phyloP scores from a whole-genome alignment of 2,797 vertebrate genomes.

The Macroramphosus scolopax region DNA sequence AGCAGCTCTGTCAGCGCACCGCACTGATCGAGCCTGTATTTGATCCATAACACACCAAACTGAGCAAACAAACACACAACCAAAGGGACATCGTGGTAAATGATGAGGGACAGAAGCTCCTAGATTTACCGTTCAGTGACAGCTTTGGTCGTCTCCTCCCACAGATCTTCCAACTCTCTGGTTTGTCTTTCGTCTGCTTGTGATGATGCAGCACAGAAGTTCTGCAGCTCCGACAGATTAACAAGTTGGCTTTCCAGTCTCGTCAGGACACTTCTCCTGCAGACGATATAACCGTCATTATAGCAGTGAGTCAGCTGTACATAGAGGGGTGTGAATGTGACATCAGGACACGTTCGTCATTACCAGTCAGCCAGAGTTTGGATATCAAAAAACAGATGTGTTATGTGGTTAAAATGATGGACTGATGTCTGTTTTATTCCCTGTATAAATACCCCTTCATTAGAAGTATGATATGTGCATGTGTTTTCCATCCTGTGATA shows the following conservation, averaged over 20 bases:
- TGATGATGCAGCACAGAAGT: slow-evolving; percentile 59
- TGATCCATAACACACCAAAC: slow-evolving; percentile 5
- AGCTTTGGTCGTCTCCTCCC: slow-evolving; percentile 77
- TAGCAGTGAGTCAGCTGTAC: background rate
- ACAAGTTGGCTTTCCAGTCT: slow-evolving; percentile 80
- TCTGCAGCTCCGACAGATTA: slow-evolving; percentile 73
- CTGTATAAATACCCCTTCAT: too few species aligned
- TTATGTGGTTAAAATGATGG: too few species aligned
- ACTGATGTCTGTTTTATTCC: too few species aligned
- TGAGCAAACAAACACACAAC: background rate
- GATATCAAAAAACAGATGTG: too few species aligned
- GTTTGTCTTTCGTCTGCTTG: slow-evolving; percentile 47
- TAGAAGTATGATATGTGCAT: too few species aligned
- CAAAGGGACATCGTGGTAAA: background rate
- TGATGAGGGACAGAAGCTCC: background rate
- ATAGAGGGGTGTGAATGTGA: background rate
- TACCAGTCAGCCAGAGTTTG: too few species aligned
- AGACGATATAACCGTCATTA: background rate
- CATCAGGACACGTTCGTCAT: too few species aligned
- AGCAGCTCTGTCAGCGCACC: slow-evolving; percentile 80
- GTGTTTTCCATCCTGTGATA: too few species aligned
- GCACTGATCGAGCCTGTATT: slow-evolving; percentile 83
- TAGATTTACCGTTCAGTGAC: slow-evolving; percentile 82
- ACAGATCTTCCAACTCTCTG: slow-evolving; percentile 67
- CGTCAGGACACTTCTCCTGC: slow-evolving; percentile 80